Evolutionary conservation across 2,797 vertebrate species (phyloP).

Genomic region (Huso huso): DNA sequence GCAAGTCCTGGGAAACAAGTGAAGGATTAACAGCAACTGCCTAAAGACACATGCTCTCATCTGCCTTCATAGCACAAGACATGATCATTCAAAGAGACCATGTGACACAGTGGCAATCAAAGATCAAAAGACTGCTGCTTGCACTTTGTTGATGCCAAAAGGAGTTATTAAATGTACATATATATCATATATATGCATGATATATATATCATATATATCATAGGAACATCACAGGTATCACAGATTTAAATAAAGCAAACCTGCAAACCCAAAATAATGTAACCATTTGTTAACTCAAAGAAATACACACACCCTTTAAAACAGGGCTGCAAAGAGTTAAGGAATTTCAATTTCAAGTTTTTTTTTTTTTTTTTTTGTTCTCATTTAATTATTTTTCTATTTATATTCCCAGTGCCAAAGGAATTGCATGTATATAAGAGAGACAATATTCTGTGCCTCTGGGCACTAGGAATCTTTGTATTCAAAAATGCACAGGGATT

Average conservation of each 20-base stretch:
- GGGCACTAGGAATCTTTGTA: too few relatives aligned
- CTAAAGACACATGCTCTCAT: background rate
- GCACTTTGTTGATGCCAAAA: conserved; percentile 25
- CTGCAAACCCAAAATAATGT: conserved; percentile 16
- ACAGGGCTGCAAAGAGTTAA: too few relatives aligned
- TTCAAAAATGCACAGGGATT: too few relatives aligned
- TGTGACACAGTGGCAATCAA: conserved; percentile 10
- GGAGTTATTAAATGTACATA: conserved; percentile 24
- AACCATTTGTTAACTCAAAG: conserved; percentile 15
- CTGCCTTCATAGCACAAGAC: conserved; percentile 1
- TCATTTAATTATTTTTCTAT: too few relatives aligned
- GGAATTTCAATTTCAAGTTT: too few relatives aligned
- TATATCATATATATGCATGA: too few relatives aligned
- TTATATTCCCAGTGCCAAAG: too few relatives aligned
- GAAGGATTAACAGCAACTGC: conserved; percentile 14
- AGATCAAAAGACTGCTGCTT: conserved; percentile 27
- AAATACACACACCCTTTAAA: too few relatives aligned
- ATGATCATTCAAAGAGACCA: conserved; percentile 8
- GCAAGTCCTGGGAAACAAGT: conserved; percentile 50
- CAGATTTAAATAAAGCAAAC: conserved; percentile 28
- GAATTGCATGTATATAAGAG: too few relatives aligned
- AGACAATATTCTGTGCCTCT: too few relatives aligned
- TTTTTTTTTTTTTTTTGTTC: too few relatives aligned
- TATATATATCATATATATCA: background rate
- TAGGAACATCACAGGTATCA: conserved; percentile 30